These are phyloP conservation scores for Campylomormyrus numenius DNA, from an alignment of 2,113 vertebrate genomes.

Conservation along the genomic window DNA sequence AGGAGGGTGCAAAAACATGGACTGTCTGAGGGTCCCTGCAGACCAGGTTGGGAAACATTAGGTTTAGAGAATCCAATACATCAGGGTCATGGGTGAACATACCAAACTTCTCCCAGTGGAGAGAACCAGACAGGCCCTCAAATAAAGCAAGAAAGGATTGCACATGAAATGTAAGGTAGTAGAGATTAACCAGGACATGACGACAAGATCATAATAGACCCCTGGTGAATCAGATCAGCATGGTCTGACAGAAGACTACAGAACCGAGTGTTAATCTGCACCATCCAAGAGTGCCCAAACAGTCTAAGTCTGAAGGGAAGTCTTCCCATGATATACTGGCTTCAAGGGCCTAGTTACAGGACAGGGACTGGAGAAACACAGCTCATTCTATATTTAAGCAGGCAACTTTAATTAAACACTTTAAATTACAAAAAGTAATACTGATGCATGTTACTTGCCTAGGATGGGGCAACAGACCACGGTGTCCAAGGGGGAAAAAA, in stretches of 20 bases:
- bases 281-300: not conserved
- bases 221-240: not conserved
- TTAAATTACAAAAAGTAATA: conserved; percentile 6
- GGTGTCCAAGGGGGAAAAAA: not conserved
- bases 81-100: not conserved
- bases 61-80: not conserved
- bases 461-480: not conserved
- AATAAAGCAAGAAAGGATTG: not conserved
- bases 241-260: not conserved
- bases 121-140: not conserved
- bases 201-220: not conserved
- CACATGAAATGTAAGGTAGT: not conserved
- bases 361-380: not conserved
- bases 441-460: not conserved
- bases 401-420: not conserved
- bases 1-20: not conserved
- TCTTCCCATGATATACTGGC: not conserved
- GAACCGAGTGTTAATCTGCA: not conserved
- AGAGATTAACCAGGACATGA: not conserved
- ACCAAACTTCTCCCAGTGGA: not conserved
- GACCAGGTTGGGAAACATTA: not conserved
- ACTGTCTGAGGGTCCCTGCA: not conserved
- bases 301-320: not conserved
- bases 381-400: not conserved
- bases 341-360: not conserved